phyloP scores from a whole-genome alignment of 2,888 invertebrate species.

The Horisme vitalbata region DNA sequence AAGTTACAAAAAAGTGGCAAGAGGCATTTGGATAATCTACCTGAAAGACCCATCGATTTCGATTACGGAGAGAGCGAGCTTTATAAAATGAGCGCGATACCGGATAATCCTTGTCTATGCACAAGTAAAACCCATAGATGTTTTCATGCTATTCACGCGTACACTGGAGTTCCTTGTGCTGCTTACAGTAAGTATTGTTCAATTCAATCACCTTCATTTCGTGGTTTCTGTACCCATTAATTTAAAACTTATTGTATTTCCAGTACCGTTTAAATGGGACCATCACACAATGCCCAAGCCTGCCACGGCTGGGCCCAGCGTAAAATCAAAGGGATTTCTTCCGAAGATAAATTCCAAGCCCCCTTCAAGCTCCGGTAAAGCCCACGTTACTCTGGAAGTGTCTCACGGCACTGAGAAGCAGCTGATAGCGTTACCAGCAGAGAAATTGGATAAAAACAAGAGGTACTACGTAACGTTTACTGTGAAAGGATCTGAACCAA shows the following conservation, averaged over 20 bases:
- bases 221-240: too few species aligned
- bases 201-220: too few species aligned
- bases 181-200: conserved; percentile 89
- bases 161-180: conserved; percentile 94
- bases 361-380: conserved; percentile 61
- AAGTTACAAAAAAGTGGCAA: conserved; percentile 88
- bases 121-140: conserved; percentile 94
- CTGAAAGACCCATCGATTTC: conserved; percentile 79
- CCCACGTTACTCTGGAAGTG: conserved; percentile 89
- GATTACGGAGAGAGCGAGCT: conserved; percentile 79
- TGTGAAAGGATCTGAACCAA: conserved; percentile 88
- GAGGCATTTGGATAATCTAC: conserved; percentile 84
- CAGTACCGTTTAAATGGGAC: conserved; percentile 89
- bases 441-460: conserved; percentile 93
- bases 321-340: conserved; percentile 83
- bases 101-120: conserved; percentile 90
- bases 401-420: conserved; percentile 93
- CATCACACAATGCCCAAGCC: conserved; percentile 91
- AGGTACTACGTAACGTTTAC: conserved; percentile 96
- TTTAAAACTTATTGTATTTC: conserved; percentile 42
- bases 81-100: conserved; percentile 85
- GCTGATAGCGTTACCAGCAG: conserved; percentile 93
- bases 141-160: conserved; percentile 95
- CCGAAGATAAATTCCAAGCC: conserved; percentile 85
- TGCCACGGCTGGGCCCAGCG: conserved; percentile 74